Conservation (phyloP, 1,140 invertebrate genomes). For the Sitodiplosis mosellana region DNA sequence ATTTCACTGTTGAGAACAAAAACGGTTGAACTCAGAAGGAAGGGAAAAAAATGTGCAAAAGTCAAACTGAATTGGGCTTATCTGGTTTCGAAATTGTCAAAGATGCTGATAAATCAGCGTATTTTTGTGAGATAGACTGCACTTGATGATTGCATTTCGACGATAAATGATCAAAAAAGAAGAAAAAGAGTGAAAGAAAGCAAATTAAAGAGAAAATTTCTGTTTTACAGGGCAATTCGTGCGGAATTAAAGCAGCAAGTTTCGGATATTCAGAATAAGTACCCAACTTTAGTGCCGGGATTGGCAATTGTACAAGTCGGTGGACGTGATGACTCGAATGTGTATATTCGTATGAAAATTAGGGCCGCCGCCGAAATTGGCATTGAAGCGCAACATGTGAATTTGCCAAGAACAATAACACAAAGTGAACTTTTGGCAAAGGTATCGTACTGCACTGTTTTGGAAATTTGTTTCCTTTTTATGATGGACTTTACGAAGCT, state of each 20-base stretch:
- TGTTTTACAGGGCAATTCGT: conserved; percentile 48
- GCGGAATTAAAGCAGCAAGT: conserved; percentile 50
- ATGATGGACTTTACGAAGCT: too few species aligned
- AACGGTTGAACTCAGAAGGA: too few species aligned
- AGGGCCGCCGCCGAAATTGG: conserved; percentile 85
- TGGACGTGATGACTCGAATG: conserved; percentile 91
- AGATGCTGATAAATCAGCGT: too few species aligned
- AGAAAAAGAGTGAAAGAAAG: too few species aligned
- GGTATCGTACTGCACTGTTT: conserved; percentile 28
- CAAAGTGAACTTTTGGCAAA: conserved; percentile 44
- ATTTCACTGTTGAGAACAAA: too few species aligned
- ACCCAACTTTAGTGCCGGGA: conserved; percentile 48
- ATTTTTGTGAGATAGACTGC: too few species aligned
- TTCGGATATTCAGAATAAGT: conserved; percentile 29
- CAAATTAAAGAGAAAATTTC: not conserved
- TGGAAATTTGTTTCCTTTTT: not conserved
- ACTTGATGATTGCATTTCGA: too few species aligned
- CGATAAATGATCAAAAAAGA: too few species aligned
- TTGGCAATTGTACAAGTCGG: conserved; percentile 83
- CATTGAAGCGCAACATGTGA: conserved; percentile 62
- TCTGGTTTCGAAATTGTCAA: too few species aligned
- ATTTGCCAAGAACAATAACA: conserved; percentile 63
- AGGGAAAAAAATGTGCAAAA: too few species aligned
- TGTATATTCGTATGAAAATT: conserved; percentile 95
- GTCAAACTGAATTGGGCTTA: too few species aligned